Conservation (phyloP, 2,888 invertebrate genomes). For the Luffia ferchaultella region DNA sequence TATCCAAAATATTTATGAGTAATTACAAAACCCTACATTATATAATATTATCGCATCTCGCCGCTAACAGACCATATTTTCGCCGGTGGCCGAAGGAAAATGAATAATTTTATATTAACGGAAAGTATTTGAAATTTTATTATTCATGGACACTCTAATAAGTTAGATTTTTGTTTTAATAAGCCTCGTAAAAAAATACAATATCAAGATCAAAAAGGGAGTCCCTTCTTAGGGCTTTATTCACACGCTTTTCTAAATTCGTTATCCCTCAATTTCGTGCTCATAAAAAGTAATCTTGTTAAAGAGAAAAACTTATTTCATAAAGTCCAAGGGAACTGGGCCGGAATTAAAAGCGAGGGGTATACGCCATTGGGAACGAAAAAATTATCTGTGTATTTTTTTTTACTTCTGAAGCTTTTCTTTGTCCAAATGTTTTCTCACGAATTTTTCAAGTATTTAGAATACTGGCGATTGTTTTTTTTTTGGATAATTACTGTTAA, state of each 20-base stretch:
- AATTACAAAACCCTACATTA: no score
- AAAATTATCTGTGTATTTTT: no score
- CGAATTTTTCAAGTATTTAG: no score
- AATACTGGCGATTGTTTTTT: no score
- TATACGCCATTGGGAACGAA: not conserved
- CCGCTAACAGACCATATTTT: no score
- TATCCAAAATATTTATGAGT: no score
- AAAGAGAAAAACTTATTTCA: constrained; percentile 57
- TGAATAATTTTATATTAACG: no score
- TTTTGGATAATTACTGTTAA: no score
- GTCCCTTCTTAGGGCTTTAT: not conserved
- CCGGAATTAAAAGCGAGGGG: not conserved
- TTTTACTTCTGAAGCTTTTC: no score
- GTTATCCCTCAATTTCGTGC: constrained; percentile 53
- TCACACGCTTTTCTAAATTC: constrained; percentile 28
- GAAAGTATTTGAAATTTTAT: no score
- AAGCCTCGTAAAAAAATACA: not conserved
- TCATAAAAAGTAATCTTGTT: constrained; percentile 60
- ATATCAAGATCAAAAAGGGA: not conserved
- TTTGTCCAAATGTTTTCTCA: not conserved
- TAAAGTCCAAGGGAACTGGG: constrained; percentile 29
- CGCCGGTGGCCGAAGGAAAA: no score
- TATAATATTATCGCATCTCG: no score
- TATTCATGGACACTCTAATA: not conserved
- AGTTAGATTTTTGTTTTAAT: not conserved